Conservation (phyloP, 2,888 invertebrate genomes). For the Hydroisotoma schaefferi region DNA sequence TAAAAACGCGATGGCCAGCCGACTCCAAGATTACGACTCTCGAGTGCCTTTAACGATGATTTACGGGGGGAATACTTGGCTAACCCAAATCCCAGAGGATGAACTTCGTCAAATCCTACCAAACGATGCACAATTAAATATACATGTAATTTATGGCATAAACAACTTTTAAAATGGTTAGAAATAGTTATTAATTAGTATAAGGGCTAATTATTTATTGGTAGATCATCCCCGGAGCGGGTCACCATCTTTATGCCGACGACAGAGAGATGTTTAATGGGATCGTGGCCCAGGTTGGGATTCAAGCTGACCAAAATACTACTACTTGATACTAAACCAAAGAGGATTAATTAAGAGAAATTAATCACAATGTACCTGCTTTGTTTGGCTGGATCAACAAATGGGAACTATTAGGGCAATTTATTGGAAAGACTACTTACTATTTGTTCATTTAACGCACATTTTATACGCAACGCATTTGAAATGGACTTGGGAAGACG, state of each 20-base stretch:
- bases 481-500: no score
- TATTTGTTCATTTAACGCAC: no score
- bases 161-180: neutral
- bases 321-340: neutral
- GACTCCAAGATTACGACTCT: conserved; percentile 66
- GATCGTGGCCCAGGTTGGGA: conserved; percentile 56
- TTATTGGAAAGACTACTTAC: no score
- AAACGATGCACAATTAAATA: conserved; percentile 67
- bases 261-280: conserved; percentile 80
- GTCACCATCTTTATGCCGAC: conserved; percentile 93
- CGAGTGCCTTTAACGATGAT: conserved; percentile 80
- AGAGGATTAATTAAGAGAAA: no score
- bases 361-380: no score
- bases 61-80: conserved; percentile 92
- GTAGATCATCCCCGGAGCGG: conserved; percentile 78
- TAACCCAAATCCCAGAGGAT: conserved; percentile 78
- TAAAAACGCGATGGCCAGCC: conserved; percentile 83
- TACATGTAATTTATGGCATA: neutral
- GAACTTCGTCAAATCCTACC: conserved; percentile 66
- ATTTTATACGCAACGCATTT: no score
- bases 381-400: no score
- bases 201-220: conserved; percentile 40
- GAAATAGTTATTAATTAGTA: neutral
- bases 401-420: no score
- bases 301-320: neutral